These are phyloP conservation scores for Drosophila persimilis DNA, from an alignment of 1,140 invertebrate species.

Conservation along the genomic window DNA sequence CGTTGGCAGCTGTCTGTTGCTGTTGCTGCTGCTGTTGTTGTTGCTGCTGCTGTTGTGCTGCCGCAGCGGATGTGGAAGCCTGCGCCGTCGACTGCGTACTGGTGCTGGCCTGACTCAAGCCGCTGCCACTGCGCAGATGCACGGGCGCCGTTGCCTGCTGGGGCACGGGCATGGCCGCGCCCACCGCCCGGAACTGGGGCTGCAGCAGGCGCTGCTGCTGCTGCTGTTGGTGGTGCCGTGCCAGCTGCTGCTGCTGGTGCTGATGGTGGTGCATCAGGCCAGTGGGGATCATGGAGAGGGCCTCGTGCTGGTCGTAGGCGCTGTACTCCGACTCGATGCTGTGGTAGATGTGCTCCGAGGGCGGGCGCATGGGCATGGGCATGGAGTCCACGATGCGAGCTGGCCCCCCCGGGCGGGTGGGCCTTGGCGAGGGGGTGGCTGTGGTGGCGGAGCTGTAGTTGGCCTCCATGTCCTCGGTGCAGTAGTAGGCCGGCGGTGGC, in stretches of 20 bases:
- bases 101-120: conserved; percentile 76
- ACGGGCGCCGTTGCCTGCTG: conserved; percentile 63
- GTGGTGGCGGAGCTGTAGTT: conserved; percentile 87
- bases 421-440: conserved; percentile 86
- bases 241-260: conserved; percentile 52
- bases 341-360: conserved; percentile 93
- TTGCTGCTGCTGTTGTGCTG: conserved; percentile 62
- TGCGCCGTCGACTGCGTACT: conserved; percentile 79
- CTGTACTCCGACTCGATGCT: conserved; percentile 93
- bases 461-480: conserved; percentile 85
- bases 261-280: conserved; percentile 66
- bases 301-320: conserved; percentile 80
- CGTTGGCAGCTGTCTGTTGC: conserved; percentile 47
- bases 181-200: conserved; percentile 56
- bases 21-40: conserved; percentile 40
- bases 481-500: conserved; percentile 83
- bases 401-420: conserved; percentile 79
- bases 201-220: conserved; percentile 61
- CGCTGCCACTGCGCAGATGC: conserved; percentile 78
- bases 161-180: conserved; percentile 22
- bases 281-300: conserved; percentile 78
- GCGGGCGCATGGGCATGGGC: conserved; percentile 85
- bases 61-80: conserved; percentile 76
- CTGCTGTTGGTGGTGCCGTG: conserved; percentile 69
- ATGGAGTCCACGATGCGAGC: conserved; percentile 69